These are phyloP conservation scores for Himalopsyche phryganea DNA, from an alignment of 1,140 invertebrate genomes.

Conservation along the genomic window DNA sequence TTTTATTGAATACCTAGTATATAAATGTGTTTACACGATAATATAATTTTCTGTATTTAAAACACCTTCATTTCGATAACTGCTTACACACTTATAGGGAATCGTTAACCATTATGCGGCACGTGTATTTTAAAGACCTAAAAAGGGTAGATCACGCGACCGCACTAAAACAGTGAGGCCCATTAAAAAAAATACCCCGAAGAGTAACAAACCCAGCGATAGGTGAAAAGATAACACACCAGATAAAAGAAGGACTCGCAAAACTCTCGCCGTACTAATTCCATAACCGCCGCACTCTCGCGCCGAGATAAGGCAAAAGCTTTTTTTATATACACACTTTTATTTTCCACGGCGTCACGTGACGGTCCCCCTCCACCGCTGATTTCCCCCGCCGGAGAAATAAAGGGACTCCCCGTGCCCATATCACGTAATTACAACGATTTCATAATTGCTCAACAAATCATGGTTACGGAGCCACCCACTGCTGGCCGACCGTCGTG, in stretches of 20 bases:
- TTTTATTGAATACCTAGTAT: no score
- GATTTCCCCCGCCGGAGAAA: neutral
- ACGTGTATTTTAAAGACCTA: no score
- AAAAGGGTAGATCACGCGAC: neutral
- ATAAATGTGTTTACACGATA: no score
- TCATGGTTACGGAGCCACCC: constrained; percentile 22
- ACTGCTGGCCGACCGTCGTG: constrained; percentile 10
- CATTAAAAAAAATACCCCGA: neutral
- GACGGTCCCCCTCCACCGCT: neutral
- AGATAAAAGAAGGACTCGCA: neutral
- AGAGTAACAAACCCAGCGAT: neutral
- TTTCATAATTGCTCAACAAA: constrained; percentile 29
- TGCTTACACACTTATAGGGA: no score
- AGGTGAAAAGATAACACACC: neutral
- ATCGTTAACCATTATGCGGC: no score
- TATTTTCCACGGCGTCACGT: constrained; percentile 6
- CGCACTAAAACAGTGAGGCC: neutral
- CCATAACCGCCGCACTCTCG: neutral
- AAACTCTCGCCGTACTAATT: constrained; percentile 1
- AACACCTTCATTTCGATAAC: no score
- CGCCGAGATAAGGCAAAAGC: neutral
- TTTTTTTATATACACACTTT: neutral
- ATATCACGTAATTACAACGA: constrained; percentile 28
- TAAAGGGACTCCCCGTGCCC: constrained; percentile 9
- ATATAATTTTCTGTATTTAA: no score